phyloP scores from a whole-genome alignment of 1,140 invertebrate species.

The Hycleus cichorii region DNA sequence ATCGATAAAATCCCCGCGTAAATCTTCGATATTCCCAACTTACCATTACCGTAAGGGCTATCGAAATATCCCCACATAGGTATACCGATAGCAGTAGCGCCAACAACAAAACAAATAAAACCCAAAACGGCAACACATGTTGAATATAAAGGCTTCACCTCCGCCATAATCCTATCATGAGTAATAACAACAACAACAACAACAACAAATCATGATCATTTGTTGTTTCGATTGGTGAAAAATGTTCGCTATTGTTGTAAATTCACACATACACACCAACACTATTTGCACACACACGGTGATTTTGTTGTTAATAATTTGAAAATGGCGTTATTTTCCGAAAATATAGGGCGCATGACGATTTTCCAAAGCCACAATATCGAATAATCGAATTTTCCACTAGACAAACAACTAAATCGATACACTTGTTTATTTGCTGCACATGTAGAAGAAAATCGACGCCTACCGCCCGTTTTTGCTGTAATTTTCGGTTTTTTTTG shows the following conservation, averaged over 20 bases:
- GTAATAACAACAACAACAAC: background rate
- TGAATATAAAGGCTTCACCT: slow-evolving; percentile 54
- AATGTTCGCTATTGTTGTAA: no score
- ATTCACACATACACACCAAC: no score
- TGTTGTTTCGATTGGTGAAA: no score
- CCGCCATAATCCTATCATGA: slow-evolving; percentile 34
- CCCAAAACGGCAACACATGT: slow-evolving; percentile 66
- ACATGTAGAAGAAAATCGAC: no score
- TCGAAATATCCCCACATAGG: slow-evolving; percentile 76
- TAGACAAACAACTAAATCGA: slow-evolving; percentile 15
- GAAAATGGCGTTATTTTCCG: no score
- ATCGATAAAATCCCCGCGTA: no score
- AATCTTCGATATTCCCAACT: no score
- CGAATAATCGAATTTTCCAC: background rate
- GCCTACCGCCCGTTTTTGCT: no score
- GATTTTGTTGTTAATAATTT: no score
- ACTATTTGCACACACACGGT: no score
- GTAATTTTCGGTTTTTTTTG: no score
- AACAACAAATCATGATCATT: slow-evolving; percentile 8
- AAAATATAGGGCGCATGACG: slow-evolving; percentile 2
- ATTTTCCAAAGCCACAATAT: no score
- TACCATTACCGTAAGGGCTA: slow-evolving; percentile 47
- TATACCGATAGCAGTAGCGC: slow-evolving; percentile 63
- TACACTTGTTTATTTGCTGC: slow-evolving; percentile 4
- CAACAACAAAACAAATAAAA: slow-evolving; percentile 67